Percentiles rank a stretch among this genome's conserved stretches.
These are phyloP conservation scores for Lytechinus variegatus DNA, from an alignment of 35 echinoderm and acorn worm species.

Conservation along the genomic window DNA sequence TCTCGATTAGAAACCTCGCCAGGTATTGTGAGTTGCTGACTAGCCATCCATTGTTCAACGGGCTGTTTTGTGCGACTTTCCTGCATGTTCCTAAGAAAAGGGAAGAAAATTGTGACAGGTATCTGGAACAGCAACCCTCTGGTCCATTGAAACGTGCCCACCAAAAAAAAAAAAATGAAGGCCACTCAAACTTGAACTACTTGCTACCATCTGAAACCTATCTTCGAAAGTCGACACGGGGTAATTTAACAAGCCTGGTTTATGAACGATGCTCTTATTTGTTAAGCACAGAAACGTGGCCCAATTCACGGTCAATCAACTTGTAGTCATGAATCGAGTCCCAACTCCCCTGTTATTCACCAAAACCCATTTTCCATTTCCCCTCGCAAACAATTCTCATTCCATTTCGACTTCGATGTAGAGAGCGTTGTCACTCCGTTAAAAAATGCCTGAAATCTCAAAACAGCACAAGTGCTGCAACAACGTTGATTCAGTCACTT, in stretches of 20 bases:
- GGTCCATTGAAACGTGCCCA: conserved; percentile 42
- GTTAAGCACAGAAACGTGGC: conserved; percentile 47
- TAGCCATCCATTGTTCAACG: conserved; percentile 4
- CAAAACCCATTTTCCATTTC: conserved; percentile 13
- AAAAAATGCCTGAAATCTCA: background rate
- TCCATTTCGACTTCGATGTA: background rate
- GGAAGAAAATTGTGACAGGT: background rate
- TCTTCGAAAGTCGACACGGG: conserved; percentile 42
- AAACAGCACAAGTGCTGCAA: background rate
- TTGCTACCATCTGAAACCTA: conserved; percentile 33
- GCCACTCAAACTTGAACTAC: conserved; percentile 36
- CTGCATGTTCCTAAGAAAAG: conserved; percentile 15
- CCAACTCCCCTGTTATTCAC: conserved; percentile 22
- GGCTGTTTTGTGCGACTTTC: conserved; percentile 47
- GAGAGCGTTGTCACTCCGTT: background rate
- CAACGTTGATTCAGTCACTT: background rate
- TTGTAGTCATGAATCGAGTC: conserved; percentile 14
- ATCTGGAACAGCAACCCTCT: conserved; percentile 49
- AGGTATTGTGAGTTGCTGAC: conserved; percentile 45
- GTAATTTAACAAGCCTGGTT: conserved; percentile 23
- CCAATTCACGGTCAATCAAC: conserved; percentile 50
- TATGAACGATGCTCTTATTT: conserved; percentile 46
- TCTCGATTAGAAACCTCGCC: conserved; percentile 47
- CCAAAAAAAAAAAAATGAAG: conserved; percentile 16
- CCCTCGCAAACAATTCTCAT: conserved; percentile 15